Conservation (phyloP, 2,113 vertebrate species). For the Calidris pugnax region DNA sequence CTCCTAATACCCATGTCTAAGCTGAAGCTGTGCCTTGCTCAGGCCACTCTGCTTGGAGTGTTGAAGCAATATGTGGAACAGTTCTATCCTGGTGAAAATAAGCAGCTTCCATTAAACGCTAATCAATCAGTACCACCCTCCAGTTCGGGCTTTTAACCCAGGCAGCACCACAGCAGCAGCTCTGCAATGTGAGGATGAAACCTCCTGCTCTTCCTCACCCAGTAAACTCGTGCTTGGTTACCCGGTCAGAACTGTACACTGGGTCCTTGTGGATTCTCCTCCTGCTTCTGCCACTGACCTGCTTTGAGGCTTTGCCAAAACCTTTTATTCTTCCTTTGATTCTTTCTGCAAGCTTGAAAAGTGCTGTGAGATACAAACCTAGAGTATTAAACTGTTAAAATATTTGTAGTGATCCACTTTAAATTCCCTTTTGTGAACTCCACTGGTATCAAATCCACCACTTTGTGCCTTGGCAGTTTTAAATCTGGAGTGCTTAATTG, state of each 20-base stretch:
- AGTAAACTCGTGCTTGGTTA: background rate
- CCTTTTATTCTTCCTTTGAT: background rate
- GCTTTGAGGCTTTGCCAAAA: background rate
- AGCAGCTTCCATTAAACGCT: background rate
- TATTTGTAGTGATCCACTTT: background rate
- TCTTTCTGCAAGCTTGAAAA: background rate
- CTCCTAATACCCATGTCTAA: background rate
- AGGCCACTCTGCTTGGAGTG: background rate
- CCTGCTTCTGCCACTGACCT: background rate
- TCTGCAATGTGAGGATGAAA: background rate
- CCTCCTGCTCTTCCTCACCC: background rate
- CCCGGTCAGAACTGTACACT: accelerated
- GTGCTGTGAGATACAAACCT: background rate
- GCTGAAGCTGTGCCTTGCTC: background rate
- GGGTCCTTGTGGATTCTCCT: background rate
- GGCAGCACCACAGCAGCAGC: background rate
- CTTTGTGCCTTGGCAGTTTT: background rate
- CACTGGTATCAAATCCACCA: background rate
- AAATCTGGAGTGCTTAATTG: background rate
- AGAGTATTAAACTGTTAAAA: background rate
- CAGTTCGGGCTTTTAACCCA: background rate
- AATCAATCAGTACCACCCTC: background rate
- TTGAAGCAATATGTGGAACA: background rate
- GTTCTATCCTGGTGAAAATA: background rate
- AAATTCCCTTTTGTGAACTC: background rate